Evolutionary conservation across 2,797 vertebrate species (phyloP), one percentile per base, ranked within the genome.

Genomic region (Discoglossus pictus): DNA sequence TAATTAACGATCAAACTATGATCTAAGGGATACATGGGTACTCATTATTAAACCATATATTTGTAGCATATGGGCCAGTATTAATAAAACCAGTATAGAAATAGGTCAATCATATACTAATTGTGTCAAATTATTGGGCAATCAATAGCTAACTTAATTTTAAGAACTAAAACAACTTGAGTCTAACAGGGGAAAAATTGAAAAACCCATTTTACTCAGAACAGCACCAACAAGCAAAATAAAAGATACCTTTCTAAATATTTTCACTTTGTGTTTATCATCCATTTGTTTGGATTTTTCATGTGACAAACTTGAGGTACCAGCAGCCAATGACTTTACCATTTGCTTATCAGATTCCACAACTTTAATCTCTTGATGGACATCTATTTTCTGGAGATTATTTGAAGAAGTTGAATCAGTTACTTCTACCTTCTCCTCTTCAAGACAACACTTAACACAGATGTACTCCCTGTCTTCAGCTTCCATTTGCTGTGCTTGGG

Each of bases 381-480:
- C 76, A 59, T 92, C 91, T 25, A 38, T 64, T 76, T 84, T 84
- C 59, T 63, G 44, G 74, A 80, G 86, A 61, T 62, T 75, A 36
- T 91, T 90, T 39, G 70, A 55, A 63, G 62, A 59, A 64, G 76
- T 78, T 72, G 77, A 63, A 72, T 87, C 78, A 56, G 39, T 9
- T 71, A 47, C 61, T 65, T 82, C 88, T 44, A 85, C 79, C 76
- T 85, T 91, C 76, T 91, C 92, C 84, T 99, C 95, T 77, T 97
- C 93, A 51, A 92, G 92, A 69, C 96, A 98, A 79, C 96, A 99
- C 72, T 93, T 97, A 64, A 97, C 85, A 80, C 97, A 99, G 25
- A 99, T 92, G 1, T 98, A 99, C 80, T 98, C 97, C 81, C 97
- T 93, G 81, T 99, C 96, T 79, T 98, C 94, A 76, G 95, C 92